Evolutionary conservation across 2,113 vertebrate genomes (phyloP).

Genomic region (Vireo altiloquus): DNA sequence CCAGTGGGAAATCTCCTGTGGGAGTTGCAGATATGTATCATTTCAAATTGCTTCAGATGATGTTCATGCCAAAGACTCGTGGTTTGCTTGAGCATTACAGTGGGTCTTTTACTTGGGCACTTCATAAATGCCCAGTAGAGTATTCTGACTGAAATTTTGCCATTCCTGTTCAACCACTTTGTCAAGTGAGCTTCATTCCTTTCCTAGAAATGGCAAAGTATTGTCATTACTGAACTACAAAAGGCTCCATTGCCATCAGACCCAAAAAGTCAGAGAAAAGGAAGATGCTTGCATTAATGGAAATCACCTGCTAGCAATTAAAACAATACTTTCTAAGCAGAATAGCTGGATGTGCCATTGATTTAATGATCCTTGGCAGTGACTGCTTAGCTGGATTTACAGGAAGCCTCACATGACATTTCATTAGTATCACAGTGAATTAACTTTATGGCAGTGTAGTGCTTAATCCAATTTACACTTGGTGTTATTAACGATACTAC

Average conservation of each 20-base stretch:
- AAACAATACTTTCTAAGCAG: slow-evolving; percentile 57
- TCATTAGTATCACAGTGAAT: slow-evolving; percentile 72
- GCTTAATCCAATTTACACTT: slow-evolving; percentile 70
- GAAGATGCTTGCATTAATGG: slow-evolving; percentile 37
- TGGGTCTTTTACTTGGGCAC: background rate
- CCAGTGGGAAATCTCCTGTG: background rate
- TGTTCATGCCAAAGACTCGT: background rate
- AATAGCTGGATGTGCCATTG: slow-evolving; percentile 45
- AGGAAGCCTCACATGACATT: slow-evolving; percentile 69
- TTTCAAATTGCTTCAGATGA: background rate
- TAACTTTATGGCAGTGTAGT: slow-evolving; percentile 68
- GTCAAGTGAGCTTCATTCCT: background rate
- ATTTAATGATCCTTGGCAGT: slow-evolving; percentile 68
- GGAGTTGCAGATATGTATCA: background rate
- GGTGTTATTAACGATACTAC: slow-evolving; percentile 65
- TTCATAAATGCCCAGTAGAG: background rate
- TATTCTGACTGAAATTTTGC: background rate
- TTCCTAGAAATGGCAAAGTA: background rate
- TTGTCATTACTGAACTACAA: background rate
- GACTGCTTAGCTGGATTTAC: slow-evolving; percentile 65
- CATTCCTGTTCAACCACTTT: background rate
- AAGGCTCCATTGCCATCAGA: background rate
- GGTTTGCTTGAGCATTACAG: background rate
- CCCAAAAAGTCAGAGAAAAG: background rate
- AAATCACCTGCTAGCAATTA: slow-evolving; percentile 67